phyloP scores from a whole-genome alignment of 2,113 vertebrate genomes.

The Actenoides hombroni region DNA sequence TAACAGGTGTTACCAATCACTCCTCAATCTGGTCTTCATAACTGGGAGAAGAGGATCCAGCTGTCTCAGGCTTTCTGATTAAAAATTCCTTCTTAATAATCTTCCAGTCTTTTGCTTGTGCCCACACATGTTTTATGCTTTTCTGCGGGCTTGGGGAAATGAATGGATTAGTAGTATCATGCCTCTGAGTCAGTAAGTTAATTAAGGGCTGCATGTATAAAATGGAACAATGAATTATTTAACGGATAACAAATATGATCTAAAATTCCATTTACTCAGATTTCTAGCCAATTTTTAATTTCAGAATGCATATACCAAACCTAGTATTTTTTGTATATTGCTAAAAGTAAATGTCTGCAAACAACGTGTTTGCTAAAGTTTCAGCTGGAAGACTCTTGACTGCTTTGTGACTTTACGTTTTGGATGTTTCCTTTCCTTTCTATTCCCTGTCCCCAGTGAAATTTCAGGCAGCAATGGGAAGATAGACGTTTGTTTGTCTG shows the following conservation, averaged over 20 bases:
- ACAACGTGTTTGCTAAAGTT: constrained; percentile 10
- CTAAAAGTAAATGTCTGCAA: constrained; percentile 34
- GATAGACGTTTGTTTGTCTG: background rate
- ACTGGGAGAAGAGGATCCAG: constrained; percentile 49
- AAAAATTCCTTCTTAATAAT: constrained; percentile 65
- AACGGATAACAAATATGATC: constrained; percentile 77
- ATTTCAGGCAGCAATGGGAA: background rate
- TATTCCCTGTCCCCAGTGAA: background rate
- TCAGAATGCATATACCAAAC: background rate
- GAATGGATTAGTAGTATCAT: constrained; percentile 71
- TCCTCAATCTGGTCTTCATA: constrained; percentile 21
- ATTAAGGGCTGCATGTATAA: constrained; percentile 74
- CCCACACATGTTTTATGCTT: constrained; percentile 45
- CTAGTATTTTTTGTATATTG: constrained; percentile 41
- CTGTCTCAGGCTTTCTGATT: constrained; percentile 59
- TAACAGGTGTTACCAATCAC: constrained; percentile 68
- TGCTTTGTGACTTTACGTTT: background rate
- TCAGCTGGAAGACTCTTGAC: background rate
- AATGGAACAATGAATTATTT: constrained; percentile 79
- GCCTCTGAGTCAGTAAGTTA: constrained; percentile 70
- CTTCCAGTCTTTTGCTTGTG: constrained; percentile 40
- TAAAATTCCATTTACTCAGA: constrained; percentile 76
- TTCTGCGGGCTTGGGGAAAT: constrained; percentile 63
- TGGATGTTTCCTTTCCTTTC: background rate
- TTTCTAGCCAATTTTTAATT: constrained; percentile 50